These are phyloP conservation scores for Anser cygnoides DNA, from an alignment of 2,113 vertebrate genomes.

Conservation along the genomic window DNA sequence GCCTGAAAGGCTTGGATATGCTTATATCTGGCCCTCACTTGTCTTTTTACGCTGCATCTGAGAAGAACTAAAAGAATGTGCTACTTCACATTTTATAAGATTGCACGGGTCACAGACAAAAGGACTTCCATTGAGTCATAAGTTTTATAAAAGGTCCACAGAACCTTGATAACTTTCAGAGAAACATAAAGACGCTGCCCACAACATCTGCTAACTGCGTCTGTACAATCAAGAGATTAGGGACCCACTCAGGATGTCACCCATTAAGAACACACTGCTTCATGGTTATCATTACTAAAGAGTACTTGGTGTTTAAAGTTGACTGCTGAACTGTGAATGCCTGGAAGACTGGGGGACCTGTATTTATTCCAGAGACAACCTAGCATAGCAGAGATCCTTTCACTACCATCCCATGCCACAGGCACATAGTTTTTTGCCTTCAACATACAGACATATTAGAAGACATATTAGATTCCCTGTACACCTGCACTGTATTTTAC, in stretches of 20 bases:
- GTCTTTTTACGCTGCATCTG: neutral
- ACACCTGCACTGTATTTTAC: neutral
- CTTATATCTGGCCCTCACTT: neutral
- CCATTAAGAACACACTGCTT: accelerated
- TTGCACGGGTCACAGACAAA: neutral
- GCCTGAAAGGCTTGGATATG: neutral
- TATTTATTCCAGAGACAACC: neutral
- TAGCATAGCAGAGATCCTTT: neutral
- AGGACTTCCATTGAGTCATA: neutral
- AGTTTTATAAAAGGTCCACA: neutral
- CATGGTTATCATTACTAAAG: neutral
- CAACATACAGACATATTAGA: neutral
- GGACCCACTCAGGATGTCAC: neutral
- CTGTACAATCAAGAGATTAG: neutral
- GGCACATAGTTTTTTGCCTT: neutral
- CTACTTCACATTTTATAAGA: neutral
- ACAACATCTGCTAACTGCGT: neutral
- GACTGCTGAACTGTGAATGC: neutral
- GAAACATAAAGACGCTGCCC: neutral
- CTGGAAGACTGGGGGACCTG: neutral
- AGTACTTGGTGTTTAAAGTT: neutral
- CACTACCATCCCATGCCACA: neutral
- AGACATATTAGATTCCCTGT: neutral
- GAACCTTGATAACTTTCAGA: neutral
- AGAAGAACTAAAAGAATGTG: neutral